phyloP scores from a whole-genome alignment of 2,113 vertebrate genomes.

The Rhineura floridana region DNA sequence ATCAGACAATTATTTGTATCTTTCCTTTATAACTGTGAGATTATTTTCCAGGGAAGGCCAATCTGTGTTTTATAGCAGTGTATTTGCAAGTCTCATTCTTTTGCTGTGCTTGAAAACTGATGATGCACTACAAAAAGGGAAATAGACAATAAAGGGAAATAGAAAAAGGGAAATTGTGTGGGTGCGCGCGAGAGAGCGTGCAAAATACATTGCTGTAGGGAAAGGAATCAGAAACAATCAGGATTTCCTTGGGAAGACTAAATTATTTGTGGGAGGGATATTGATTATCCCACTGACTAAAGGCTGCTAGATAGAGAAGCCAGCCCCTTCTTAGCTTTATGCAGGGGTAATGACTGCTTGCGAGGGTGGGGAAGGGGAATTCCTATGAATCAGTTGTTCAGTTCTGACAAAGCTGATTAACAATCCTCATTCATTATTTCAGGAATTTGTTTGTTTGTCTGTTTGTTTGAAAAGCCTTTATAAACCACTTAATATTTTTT shows the following conservation, averaged over 20 bases:
- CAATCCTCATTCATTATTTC: background rate
- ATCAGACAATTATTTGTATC: constrained; percentile 2
- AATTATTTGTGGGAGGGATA: background rate
- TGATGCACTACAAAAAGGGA: background rate
- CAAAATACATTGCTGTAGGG: background rate
- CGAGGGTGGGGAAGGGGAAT: background rate
- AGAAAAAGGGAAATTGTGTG: constrained; percentile 21
- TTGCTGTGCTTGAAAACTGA: background rate
- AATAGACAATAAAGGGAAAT: background rate
- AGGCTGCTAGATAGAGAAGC: rapidly evolving
- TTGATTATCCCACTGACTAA: background rate
- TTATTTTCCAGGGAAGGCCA: constrained; percentile 27
- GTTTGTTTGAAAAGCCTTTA: no score
- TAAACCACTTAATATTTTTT: no score
- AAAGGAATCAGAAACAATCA: background rate
- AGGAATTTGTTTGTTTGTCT: background rate
- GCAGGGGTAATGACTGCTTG: background rate
- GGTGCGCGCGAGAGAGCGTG: background rate
- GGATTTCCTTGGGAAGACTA: background rate
- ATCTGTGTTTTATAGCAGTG: constrained; percentile 16
- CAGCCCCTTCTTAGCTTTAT: background rate
- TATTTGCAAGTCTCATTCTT: constrained; percentile 5
- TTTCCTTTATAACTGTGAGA: constrained; percentile 5
- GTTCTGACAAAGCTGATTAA: background rate
- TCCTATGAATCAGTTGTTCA: background rate